Evolutionary conservation across 2,888 invertebrate genomes (phyloP), one percentile per base, ranked within the genome.

Genomic region (Pollenia amentaria): DNA sequence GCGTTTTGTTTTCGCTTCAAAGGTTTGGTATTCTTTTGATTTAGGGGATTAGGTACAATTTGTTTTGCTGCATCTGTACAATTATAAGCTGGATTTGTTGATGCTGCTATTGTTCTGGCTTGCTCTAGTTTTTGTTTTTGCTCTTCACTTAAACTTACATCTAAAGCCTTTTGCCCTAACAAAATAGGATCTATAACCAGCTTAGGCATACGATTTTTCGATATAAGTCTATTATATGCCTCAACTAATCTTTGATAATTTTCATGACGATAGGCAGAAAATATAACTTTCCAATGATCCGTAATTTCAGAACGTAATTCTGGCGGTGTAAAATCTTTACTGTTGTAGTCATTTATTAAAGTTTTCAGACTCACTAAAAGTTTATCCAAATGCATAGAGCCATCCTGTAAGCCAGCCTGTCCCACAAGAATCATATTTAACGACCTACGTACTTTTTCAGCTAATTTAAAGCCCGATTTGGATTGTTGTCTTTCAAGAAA

Each of bases 341-440:
- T 83, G 9, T 90, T 88, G 62, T 88, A 90, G 9, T 91, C 89
- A 16, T 89, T 89, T 0, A 92, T 79, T 1, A 93, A 87, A 3
- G 80, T 89, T 48, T 89, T 90, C 44, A 91, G 84, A 64, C 94
- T 91, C 0, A 91, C 87, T 64, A 94, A 88, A 18, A 95, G 90
- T 86, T 94, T 93, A 4, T 91, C 93, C 38, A 95, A 90, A 89
- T 94, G 94, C 83, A 90, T 89, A 0, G 92, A 89, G 1, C 95
- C 95, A 79, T 94, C 94, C 4, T 93, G 93, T 29, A 95, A 93
- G 0, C 95, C 95, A 0, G 94, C 94, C 90, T 95, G 95, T 0
- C 95, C 95, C 8, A 95, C 91, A 8, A 95, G 91, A 46, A 95
- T 94, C 94, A 95, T 95, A 89, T 95, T 95, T 0, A 95, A 91